Base-by-base conservation (phyloP, 2,797 vertebrate species). In the Oreortyx pictus region DNA sequence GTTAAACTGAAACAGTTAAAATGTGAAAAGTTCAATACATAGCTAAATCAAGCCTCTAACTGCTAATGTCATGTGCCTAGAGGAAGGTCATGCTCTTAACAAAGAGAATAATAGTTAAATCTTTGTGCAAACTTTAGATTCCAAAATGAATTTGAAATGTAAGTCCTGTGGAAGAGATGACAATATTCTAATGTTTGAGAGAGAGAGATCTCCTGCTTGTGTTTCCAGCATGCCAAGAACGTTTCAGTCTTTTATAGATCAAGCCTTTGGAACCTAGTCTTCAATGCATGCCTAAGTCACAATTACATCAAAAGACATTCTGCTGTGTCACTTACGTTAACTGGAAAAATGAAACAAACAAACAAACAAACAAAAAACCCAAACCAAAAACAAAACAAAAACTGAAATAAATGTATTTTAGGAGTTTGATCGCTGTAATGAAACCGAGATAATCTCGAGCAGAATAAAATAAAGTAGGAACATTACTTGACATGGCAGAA, bases 401-500 rank as follows among this genome's bases (percentile, higher is more conserved):
- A 13, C 8, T 14, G 35, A 17, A 57, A 82, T 43, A 67, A 50
- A 72, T 71, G 57, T 72, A 61, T 49, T 82, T 74, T 49, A 78
- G 78, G 62, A 92, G 74, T 43, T 78, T 84, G 41, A 73, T 66
- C 70, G 66, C 31, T 6, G 82, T 85, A 57, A 89, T 43, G 62
- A 86, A 86, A 78, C 49, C 23, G 61, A 82, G 29, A 90, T 54
- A 74, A 78, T 62, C 82, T 37, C 74, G 25, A 89, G 74, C 24
- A 73, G 71, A 83, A 83, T 49, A 50, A 80, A 94, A 67, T 47
- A 61, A 82, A 72, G 59, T 6, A 82, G 76, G 76, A 88, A 31
- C 71, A 24, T 82, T 88, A 82, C 66, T 39, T 93, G 79, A 86
- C 49, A 41, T 56, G 86, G 82, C 66, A 91, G 82, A 83, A 92